Evolutionary conservation across 2,888 invertebrate genomes (phyloP).

Genomic region (Leptopilina myrica): DNA sequence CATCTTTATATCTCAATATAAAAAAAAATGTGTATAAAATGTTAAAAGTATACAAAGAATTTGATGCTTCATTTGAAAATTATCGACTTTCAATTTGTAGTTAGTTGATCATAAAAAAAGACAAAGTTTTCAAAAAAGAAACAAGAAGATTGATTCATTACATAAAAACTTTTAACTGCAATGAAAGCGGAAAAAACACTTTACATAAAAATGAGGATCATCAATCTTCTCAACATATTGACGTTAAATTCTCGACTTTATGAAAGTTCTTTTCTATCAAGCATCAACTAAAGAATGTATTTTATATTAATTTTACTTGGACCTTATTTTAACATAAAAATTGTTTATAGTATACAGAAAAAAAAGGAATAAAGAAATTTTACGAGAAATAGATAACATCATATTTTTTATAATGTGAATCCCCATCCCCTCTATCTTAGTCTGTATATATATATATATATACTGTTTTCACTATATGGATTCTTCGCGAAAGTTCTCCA

Average conservation of each 20-base stretch:
- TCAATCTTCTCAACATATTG: slow-evolving; percentile 1
- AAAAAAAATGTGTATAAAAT: background rate
- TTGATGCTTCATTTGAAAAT: background rate
- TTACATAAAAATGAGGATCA: background rate
- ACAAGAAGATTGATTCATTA: slow-evolving; percentile 4
- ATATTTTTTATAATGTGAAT: background rate
- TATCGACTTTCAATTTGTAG: background rate
- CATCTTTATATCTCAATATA: too few relatives aligned
- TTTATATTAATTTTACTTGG: too few relatives aligned
- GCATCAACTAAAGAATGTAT: too few relatives aligned
- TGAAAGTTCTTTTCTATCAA: too few relatives aligned
- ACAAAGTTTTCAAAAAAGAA: background rate
- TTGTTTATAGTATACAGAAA: too few relatives aligned
- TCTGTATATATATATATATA: too few relatives aligned
- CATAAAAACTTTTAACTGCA: background rate
- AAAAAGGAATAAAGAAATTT: too few relatives aligned
- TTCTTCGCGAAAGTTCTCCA: slow-evolving; percentile 8
- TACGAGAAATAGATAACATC: background rate
- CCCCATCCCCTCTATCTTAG: background rate
- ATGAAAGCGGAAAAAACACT: background rate
- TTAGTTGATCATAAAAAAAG: background rate
- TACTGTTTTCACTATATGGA: background rate
- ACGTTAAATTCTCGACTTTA: background rate
- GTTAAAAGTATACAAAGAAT: background rate
- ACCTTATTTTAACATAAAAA: too few relatives aligned